These are phyloP conservation scores for Meghimatium bilineatum DNA, from an alignment of 2,888 invertebrate species.

Conservation along the genomic window DNA sequence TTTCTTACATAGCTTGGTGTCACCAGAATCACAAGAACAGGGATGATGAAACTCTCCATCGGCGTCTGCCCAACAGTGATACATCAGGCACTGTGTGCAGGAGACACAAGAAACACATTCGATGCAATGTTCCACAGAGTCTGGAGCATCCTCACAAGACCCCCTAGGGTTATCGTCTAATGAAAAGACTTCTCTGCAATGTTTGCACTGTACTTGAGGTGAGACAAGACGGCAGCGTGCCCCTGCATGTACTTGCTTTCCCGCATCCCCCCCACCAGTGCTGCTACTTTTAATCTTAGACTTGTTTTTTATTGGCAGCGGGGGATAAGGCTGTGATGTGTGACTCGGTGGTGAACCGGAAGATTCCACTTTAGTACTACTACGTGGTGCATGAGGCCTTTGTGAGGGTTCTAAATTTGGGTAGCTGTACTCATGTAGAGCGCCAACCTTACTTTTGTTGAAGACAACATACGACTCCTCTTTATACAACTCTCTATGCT, in stretches of 20 bases:
- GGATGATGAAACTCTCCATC: conserved; percentile 88
- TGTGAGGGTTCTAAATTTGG: conserved; percentile 81
- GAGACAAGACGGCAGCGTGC: conserved; percentile 45
- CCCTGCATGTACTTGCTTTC: conserved; percentile 20
- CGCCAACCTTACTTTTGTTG: conserved; percentile 61
- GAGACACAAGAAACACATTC: conserved; percentile 89
- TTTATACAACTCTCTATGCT: conserved; percentile 59
- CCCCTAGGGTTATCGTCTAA: conserved; percentile 91
- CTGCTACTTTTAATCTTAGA: conserved; percentile 60
- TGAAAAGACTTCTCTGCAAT: conserved; percentile 81
- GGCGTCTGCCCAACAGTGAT: conserved; percentile 94
- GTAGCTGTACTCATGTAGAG: conserved; percentile 89
- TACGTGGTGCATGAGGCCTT: conserved; percentile 67
- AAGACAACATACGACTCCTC: conserved; percentile 71
- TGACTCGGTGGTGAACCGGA: conserved; percentile 17
- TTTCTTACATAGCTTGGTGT: conserved; percentile 80
- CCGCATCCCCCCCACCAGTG: conserved; percentile 1
- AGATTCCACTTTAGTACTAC: conserved; percentile 53
- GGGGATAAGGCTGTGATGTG: conserved; percentile 54
- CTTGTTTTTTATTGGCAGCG: conserved; percentile 74
- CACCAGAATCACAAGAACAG: conserved; percentile 85
- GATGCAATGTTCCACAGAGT: conserved; percentile 87
- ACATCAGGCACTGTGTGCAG: conserved; percentile 92
- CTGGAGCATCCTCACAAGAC: conserved; percentile 86
- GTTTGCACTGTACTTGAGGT: conserved; percentile 77